Percentiles rank a stretch among this genome's conserved stretches.
Evolutionary conservation across 2,888 invertebrate genomes (phyloP).

Genomic region (Drosophila sordidapex): DNA sequence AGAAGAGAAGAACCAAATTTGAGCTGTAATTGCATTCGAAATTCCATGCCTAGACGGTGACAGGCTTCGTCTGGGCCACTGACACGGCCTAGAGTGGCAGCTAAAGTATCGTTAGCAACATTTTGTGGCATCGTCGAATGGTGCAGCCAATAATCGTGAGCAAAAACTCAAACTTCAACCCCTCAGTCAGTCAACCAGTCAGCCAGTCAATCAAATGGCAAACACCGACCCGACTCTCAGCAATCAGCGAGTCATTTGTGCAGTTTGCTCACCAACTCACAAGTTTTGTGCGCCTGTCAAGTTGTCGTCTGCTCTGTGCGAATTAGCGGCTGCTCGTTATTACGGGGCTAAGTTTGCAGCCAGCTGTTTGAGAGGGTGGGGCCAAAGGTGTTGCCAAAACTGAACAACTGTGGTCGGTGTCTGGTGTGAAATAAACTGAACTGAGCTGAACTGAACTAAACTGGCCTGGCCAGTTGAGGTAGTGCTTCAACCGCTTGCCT

Average conservation of each 20-base stretch:
- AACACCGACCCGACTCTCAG: constrained; percentile 34
- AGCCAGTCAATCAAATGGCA: constrained; percentile 56
- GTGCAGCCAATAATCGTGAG: constrained; percentile 48
- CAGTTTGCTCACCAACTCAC: constrained; percentile 35
- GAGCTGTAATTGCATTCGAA: constrained; percentile 63
- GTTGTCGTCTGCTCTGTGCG: constrained; percentile 67
- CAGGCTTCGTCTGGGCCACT: constrained; percentile 68
- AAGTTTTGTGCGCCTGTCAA: constrained; percentile 62
- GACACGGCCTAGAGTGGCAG: constrained; percentile 51
- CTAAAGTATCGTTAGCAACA: constrained; percentile 64
- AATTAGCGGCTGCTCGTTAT: constrained; percentile 71
- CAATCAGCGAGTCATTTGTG: constrained; percentile 70
- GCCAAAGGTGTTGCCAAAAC: not conserved
- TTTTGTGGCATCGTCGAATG: constrained; percentile 54
- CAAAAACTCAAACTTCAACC: not conserved
- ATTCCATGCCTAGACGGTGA: constrained; percentile 71
- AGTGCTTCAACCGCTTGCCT: not conserved
- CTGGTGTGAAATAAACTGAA: not conserved
- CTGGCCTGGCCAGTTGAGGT: constrained; percentile 21
- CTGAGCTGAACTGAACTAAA: not conserved
- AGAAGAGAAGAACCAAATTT: constrained; percentile 8
- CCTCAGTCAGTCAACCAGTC: constrained; percentile 21
- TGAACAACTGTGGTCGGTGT: not conserved
- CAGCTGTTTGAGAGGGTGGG: constrained; percentile 9
- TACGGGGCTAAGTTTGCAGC: constrained; percentile 37